These are phyloP conservation scores for Deroptyus accipitrinus DNA, from an alignment of 2,113 vertebrate genomes.

Conservation along the genomic window DNA sequence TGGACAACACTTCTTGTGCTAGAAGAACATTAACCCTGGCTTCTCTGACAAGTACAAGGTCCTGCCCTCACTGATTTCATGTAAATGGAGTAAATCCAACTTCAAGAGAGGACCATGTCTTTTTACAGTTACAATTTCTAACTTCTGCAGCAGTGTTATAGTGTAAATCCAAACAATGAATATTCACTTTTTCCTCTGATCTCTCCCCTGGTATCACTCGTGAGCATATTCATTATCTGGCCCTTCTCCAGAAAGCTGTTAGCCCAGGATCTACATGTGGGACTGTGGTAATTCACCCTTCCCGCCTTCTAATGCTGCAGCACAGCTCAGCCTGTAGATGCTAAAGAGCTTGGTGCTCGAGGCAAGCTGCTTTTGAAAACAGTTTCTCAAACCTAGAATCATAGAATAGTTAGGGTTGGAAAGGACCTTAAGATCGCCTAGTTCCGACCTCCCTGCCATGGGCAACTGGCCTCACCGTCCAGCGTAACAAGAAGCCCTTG, in stretches of 20 bases:
- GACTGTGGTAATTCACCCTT: background rate
- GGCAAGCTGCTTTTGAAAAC: background rate
- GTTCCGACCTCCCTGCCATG: background rate
- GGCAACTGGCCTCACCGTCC: background rate
- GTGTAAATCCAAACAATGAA: background rate
- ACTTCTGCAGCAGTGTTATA: background rate
- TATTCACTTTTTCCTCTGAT: background rate
- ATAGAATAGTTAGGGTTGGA: background rate
- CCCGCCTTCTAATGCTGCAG: background rate
- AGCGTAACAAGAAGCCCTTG: background rate
- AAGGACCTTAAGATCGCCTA: background rate
- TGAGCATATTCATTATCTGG: background rate
- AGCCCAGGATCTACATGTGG: background rate
- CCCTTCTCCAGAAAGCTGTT: background rate
- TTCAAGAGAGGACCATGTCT: fast-evolving
- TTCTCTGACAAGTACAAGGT: background rate
- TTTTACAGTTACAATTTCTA: background rate
- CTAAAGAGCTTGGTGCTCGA: background rate
- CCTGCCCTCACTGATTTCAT: background rate
- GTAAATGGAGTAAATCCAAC: background rate
- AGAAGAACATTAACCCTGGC: background rate
- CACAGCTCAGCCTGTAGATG: background rate
- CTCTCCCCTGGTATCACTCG: background rate
- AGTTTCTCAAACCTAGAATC: background rate
- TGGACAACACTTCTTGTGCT: background rate